Evolutionary conservation across 2,888 invertebrate species (phyloP), one percentile per base, ranked within the genome.

Genomic region (Eilema sororculum): DNA sequence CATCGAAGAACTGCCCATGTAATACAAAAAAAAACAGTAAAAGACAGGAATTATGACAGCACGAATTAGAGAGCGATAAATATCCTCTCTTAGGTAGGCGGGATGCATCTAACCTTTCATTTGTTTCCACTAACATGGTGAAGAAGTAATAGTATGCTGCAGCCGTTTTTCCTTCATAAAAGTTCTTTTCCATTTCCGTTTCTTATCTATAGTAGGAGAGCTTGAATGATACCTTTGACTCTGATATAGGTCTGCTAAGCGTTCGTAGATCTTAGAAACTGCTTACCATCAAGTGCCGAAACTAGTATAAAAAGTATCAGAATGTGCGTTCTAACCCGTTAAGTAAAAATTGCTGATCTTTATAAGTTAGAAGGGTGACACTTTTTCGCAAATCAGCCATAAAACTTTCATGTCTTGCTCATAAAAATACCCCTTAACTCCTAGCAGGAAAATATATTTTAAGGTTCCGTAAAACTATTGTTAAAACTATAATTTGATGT

Each of bases 301-400:
- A n/a, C 4, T n/a, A 52, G n/a, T 52, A 52, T 52, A 52, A 52
- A n/a, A 52, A 52, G 6, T n/a, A 16, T 2, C 6, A 20, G 2
- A 52, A 16, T n/a, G n/a, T n/a, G n/a, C n/a, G 2, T 52, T n/a
- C 20, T 52, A 52, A 52, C 52, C 52, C 16, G n/a, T n/a, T 9
- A n/a, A 52, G n/a, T 52, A 20, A 52, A 52, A 52, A 52, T 52
- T 52, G 52, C 52, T 52, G 52, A 52, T 52, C n/a, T n/a, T n/a
- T 52, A 52, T 52, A 52, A n/a, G n/a, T 52, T 9, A 20, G 20
- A 46, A 20, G 46, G 46, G 46, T 10, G 20, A 46, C 46, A 46
- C 46, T 46, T 20, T 20, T 46, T 46, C 13, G n/a, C 20, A 20
- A n/a, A 9, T 52, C 52, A 52, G 52, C 52, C 52, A 52, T 52